Evolutionary conservation across 2,113 vertebrate species (phyloP).

Genomic region (Amia ocellicauda): DNA sequence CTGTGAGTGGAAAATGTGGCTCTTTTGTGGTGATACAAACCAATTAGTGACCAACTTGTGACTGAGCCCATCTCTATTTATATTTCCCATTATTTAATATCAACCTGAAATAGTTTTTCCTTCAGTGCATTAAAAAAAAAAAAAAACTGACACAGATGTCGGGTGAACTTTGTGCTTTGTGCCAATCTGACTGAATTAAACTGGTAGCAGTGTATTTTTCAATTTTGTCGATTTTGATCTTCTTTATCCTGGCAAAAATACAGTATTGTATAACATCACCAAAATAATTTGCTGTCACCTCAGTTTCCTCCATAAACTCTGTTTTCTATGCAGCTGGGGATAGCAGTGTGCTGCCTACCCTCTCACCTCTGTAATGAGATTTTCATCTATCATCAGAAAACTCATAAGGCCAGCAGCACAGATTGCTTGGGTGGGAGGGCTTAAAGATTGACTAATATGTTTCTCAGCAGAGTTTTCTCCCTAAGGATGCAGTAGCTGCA

Average conservation of each 20-base stretch:
- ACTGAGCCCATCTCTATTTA: no score
- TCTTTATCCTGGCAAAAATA: neutral
- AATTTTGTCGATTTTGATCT: no score
- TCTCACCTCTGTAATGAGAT: neutral
- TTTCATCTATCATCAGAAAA: slow-evolving; percentile 2
- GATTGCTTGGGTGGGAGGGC: neutral
- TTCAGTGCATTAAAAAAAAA: no score
- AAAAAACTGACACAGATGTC: no score
- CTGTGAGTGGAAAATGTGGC: no score
- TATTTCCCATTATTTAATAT: no score
- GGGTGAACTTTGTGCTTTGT: no score
- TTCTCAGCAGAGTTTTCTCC: slow-evolving; percentile 1
- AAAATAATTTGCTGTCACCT: slow-evolving; percentile 2
- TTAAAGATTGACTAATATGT: neutral
- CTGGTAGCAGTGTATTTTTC: no score
- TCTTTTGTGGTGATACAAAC: no score
- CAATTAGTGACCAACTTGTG: no score
- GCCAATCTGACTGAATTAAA: no score
- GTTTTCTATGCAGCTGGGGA: neutral
- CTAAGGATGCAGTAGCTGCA: slow-evolving; percentile 3
- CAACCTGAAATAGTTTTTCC: no score
- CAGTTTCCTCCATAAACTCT: neutral
- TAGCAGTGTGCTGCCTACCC: neutral
- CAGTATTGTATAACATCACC: neutral
- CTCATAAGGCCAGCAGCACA: slow-evolving; percentile 6